phyloP scores from a whole-genome alignment of 2,113 vertebrate genomes.

The Trachemys scripta region DNA sequence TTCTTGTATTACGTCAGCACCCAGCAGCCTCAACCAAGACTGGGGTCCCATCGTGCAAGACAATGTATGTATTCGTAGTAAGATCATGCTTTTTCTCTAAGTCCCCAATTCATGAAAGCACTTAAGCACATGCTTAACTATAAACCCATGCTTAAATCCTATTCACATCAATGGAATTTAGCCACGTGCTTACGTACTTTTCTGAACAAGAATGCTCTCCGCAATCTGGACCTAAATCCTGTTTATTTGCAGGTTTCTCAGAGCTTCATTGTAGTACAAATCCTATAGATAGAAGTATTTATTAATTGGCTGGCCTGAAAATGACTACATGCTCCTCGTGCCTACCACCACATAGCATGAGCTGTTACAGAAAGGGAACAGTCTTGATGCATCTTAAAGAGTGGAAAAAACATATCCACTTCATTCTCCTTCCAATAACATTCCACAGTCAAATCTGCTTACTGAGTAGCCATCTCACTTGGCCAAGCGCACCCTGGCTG shows the following conservation, averaged over 20 bases:
- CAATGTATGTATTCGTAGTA: neutral
- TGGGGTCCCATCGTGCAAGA: neutral
- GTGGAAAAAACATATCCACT: constrained; percentile 8
- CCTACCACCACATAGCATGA: constrained; percentile 39
- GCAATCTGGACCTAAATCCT: neutral
- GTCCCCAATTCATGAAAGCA: neutral
- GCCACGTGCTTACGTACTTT: neutral
- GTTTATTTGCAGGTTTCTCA: neutral
- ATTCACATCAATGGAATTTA: neutral
- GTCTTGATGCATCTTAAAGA: constrained; percentile 26
- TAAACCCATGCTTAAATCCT: neutral
- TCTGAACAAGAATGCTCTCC: neutral
- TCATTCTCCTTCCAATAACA: constrained; percentile 24
- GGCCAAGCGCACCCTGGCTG: neutral
- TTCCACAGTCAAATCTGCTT: constrained; percentile 49
- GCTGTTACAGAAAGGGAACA: constrained; percentile 9
- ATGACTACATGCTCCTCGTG: constrained; percentile 30
- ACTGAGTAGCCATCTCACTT: neutral
- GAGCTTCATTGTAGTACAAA: constrained; percentile 17
- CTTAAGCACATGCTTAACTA: neutral
- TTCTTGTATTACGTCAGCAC: neutral
- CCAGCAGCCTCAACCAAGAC: neutral
- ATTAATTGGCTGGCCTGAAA: constrained; percentile 50
- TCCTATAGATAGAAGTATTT: constrained; percentile 39
- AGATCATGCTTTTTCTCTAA: neutral